These are phyloP conservation scores for Urocynchramus pylzowi DNA, from an alignment of 2,113 vertebrate genomes.

Conservation along the genomic window DNA sequence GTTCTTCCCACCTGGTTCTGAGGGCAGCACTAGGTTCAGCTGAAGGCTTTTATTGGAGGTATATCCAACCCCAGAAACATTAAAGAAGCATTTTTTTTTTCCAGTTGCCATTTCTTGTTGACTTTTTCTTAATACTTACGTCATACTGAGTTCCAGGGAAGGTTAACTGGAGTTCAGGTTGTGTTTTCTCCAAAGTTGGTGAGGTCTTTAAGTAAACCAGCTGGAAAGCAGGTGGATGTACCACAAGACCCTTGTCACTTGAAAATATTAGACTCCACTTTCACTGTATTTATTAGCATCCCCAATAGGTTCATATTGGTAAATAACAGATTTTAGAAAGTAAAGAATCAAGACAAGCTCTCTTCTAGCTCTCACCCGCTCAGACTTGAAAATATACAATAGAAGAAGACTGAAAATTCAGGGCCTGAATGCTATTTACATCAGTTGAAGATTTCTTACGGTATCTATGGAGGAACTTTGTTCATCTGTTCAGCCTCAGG, in stretches of 20 bases:
- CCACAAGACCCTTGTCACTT: background rate
- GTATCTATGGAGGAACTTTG: background rate
- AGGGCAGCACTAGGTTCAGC: background rate
- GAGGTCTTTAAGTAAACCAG: background rate
- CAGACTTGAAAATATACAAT: background rate
- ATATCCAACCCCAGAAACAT: background rate
- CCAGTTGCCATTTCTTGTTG: background rate
- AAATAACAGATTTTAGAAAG: background rate
- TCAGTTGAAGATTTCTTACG: background rate
- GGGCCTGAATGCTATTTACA: background rate
- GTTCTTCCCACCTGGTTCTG: background rate
- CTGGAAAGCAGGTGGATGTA: background rate
- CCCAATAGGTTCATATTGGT: accelerated
- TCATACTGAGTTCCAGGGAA: background rate
- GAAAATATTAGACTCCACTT: background rate
- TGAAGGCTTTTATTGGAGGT: background rate
- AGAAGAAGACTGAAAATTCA: background rate
- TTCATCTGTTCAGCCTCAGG: too few species aligned
- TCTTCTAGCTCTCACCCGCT: background rate
- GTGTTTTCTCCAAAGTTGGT: background rate
- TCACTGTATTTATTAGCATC: background rate
- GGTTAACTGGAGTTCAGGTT: background rate
- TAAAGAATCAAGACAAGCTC: background rate
- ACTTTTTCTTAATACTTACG: background rate
- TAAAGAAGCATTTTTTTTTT: background rate